phyloP scores from a whole-genome alignment of 2,888 invertebrate species.

The Melieria omissa region DNA sequence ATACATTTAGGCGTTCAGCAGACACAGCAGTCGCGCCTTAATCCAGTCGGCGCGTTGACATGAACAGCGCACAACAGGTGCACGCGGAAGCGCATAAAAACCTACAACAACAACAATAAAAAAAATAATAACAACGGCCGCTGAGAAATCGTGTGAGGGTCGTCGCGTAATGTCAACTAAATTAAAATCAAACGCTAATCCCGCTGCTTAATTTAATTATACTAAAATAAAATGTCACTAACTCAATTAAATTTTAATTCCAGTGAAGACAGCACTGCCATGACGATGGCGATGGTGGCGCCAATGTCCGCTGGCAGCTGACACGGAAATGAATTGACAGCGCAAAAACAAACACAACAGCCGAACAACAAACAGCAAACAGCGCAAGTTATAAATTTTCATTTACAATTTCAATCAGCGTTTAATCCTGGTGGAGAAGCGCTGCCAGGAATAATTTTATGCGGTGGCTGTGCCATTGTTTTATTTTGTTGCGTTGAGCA shows the following conservation, averaged over 20 bases:
- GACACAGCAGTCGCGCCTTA: constrained; percentile 10
- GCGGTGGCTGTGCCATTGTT: constrained; percentile 36
- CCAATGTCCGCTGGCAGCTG: constrained; percentile 27
- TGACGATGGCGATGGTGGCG: constrained; percentile 6
- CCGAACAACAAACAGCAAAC: constrained; percentile 16
- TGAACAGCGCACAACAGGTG: background rate
- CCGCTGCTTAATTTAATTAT: constrained; percentile 64
- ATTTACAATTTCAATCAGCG: constrained; percentile 66
- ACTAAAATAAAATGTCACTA: constrained; percentile 65
- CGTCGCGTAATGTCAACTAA: constrained; percentile 44
- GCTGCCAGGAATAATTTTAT: constrained; percentile 40
- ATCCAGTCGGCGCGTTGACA: constrained; percentile 11
- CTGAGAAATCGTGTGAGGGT: constrained; percentile 10
- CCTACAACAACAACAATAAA: background rate
- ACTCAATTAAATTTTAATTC: constrained; percentile 66
- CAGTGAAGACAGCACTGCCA: constrained; percentile 11
- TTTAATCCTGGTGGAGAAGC: constrained; percentile 57
- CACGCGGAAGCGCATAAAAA: background rate
- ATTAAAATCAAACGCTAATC: constrained; percentile 66
- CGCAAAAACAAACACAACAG: constrained; percentile 32
- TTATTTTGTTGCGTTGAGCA: constrained; percentile 12
- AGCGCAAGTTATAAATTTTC: constrained; percentile 58
- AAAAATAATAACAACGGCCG: background rate
- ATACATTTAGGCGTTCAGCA: constrained; percentile 31
- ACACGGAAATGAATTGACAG: constrained; percentile 13